Evolutionary conservation across 2,797 vertebrate genomes (phyloP).

Genomic region (Leontocebus nigricollis): DNA sequence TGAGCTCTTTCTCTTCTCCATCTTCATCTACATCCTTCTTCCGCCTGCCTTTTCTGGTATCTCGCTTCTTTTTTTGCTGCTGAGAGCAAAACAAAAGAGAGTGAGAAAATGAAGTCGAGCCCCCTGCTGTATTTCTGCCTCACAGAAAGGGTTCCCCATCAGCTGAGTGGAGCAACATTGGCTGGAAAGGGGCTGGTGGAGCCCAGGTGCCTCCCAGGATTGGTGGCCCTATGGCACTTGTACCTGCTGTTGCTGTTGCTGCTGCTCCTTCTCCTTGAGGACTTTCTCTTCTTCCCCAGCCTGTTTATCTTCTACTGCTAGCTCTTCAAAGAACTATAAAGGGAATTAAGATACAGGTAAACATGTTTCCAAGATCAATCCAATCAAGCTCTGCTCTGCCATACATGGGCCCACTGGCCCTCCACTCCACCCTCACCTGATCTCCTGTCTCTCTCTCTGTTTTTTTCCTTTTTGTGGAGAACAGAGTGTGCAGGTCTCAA

Average conservation of each 20-base stretch:
- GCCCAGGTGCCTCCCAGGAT: no score
- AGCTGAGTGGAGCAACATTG: background rate
- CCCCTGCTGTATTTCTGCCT: background rate
- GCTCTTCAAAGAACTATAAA: conserved; percentile 92
- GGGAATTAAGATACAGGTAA: background rate
- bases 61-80: conserved; percentile 91
- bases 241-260: conserved; percentile 72
- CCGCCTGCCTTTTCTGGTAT: conserved; percentile 86
- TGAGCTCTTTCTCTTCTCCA: conserved; percentile 87
- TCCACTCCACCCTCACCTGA: background rate
- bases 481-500: background rate
- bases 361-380: background rate
- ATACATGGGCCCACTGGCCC: background rate
- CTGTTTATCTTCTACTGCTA: conserved; percentile 88
- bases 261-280: conserved; percentile 85
- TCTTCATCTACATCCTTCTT: conserved; percentile 84
- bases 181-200: background rate
- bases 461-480: background rate
- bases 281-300: conserved; percentile 84
- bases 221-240: background rate
- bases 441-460: background rate
- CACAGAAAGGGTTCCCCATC: background rate
- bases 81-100: conserved; percentile 51
- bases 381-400: background rate
- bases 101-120: background rate